Conservation (phyloP, 2,797 vertebrate genomes). For the Molossus alvarezi region DNA sequence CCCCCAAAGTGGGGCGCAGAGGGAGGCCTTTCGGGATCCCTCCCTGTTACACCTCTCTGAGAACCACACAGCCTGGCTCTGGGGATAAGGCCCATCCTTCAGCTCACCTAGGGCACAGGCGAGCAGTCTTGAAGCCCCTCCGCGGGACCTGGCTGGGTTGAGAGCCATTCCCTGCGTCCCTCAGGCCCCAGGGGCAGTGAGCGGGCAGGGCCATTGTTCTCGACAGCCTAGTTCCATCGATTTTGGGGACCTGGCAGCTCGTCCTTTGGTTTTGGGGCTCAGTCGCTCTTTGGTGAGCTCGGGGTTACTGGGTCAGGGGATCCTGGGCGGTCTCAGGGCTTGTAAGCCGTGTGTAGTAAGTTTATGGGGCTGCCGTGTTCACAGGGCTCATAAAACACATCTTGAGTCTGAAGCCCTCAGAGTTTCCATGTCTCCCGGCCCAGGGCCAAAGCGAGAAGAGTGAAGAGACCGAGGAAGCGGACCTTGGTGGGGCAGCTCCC, state of each 20-base stretch:
- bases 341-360: background rate
- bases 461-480: background rate
- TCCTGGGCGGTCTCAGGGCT: background rate
- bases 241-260: background rate
- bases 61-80: background rate
- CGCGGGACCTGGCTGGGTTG: rapidly evolving
- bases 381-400: background rate
- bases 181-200: background rate
- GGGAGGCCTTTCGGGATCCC: background rate
- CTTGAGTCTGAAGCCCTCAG: constrained; percentile 46
- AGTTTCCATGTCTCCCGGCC: constrained; percentile 23
- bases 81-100: background rate
- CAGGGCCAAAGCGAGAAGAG: background rate
- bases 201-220: background rate
- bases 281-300: background rate
- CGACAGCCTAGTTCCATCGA: rapidly evolving
- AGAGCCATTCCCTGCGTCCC: background rate
- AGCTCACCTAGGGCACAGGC: background rate
- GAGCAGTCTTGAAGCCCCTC: background rate
- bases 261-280: constrained; percentile 1
- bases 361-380: background rate
- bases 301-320: background rate
- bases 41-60: no score
- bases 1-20: background rate
- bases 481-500: background rate